A percentile compares a stretch with the other conserved stretches of the same genome.
Conservation (phyloP, 53 echinoderm and acorn worm species). For the Holothuria scabra region DNA sequence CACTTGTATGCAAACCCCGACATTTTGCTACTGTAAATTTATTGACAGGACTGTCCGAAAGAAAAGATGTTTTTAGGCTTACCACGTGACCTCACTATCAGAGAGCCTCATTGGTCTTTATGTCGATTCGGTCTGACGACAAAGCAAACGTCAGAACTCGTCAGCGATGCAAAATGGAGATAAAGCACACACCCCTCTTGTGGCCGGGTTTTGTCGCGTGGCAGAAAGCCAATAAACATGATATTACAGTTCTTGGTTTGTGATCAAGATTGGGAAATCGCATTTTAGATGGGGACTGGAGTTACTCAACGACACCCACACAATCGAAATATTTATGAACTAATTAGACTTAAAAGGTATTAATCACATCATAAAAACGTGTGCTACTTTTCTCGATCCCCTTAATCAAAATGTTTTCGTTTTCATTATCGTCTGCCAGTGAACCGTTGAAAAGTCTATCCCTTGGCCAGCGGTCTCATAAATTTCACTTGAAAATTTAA, state of each 20-base stretch:
- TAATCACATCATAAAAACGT: slow-evolving; percentile 30
- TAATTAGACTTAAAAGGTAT: slow-evolving; percentile 37
- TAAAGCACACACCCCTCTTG: slow-evolving; percentile 28
- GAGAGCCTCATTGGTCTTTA: slow-evolving; percentile 16
- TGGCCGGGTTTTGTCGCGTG: slow-evolving; percentile 16
- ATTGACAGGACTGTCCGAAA: no score
- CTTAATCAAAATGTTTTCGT: slow-evolving; percentile 19
- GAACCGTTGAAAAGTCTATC: slow-evolving; percentile 2
- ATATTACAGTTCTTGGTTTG: background rate
- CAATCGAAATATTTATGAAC: slow-evolving; percentile 23
- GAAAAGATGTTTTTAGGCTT: no score
- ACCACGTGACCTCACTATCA: background rate
- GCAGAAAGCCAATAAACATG: slow-evolving; percentile 18
- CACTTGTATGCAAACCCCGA: no score
- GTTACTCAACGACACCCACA: slow-evolving; percentile 1
- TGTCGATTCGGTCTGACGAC: slow-evolving; percentile 9
- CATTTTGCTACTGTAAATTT: no score
- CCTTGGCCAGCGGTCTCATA: no score
- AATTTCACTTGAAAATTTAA: no score
- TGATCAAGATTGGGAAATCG: background rate
- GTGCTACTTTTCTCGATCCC: background rate
- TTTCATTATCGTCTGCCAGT: slow-evolving; percentile 26
- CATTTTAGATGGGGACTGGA: slow-evolving; percentile 12
- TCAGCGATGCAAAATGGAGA: background rate
- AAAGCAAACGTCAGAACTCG: background rate